Base-by-base conservation (phyloP, 92 coral and sea anemone species). In the Epizoanthus rinbou region DNA sequence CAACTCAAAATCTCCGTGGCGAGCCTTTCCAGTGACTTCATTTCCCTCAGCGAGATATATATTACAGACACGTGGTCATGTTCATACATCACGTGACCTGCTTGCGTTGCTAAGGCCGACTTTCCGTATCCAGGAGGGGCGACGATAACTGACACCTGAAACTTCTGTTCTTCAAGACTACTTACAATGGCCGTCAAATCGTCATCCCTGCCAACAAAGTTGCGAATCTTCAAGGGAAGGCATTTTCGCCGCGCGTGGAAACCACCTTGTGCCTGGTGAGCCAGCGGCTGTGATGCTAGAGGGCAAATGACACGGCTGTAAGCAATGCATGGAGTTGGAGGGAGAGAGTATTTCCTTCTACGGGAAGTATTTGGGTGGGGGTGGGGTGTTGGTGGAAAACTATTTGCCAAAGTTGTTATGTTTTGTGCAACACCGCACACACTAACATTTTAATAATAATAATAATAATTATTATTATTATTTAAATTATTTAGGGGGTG, bases 91-190 rank as follows among this genome's bases (percentile, higher is more conserved):
- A 50, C 73, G 85, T 90, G 83, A 3, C 94, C 94, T 5, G 88
- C 60, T 35, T 54, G 71, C 25, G 63, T 84, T 0, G 91, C 88
- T 3, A 85, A 28, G 6, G 86, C 79, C 18, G 97, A 91, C 54
- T 93, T 93, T 4, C 97, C 97, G 62, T 76, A 88, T 15, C 92
- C 93, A 0, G 97, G 97, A 10, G 94, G 92, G 4, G 85, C 94
- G 47, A 84, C 84, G n/a, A 93, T 15, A 7, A 82, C 39, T 15
- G 85, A 24, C 6, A 91, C 75, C 22, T 37, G 59, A 4, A 35
- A 52, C 22, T 23, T 24, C 65, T 28, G 23, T 8, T 52, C 43
- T 39, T 60, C 7, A 10, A 60, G 72, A 4, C 18, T 6, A 13
- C 3, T 28, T 25, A 53, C 16, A 18, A 92, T 80, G 24, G 68